A percentile compares a stretch with the other conserved stretches of the same genome.
Conservation (phyloP, 2,797 vertebrate genomes). For the Gephyroberyx darwinii region DNA sequence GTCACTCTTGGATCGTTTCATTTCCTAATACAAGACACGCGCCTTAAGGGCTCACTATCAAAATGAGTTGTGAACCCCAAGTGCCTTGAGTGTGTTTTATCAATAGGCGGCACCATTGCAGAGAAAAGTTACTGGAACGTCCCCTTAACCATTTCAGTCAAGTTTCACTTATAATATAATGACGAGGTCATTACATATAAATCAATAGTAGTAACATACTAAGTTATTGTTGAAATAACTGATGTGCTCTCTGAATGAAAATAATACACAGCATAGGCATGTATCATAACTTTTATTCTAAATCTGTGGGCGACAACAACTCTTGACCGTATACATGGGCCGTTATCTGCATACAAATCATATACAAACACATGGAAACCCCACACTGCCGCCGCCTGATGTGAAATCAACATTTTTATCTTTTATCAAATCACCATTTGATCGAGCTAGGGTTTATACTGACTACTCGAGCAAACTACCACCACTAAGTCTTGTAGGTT, state of each 20-base stretch:
- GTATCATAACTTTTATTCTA: background rate
- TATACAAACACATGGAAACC: background rate
- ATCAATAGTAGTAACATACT: background rate
- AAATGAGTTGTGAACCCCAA: constrained; percentile 24
- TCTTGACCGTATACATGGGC: background rate
- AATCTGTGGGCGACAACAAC: background rate
- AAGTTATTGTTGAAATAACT: background rate
- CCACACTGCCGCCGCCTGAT: background rate
- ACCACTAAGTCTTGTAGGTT: background rate
- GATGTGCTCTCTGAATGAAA: background rate
- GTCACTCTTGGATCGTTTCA: background rate
- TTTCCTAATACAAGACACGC: background rate
- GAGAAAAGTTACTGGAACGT: no score
- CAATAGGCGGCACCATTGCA: constrained; percentile 62
- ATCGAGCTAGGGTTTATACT: no score
- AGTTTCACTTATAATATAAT: background rate
- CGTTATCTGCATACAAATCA: background rate
- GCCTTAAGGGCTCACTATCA: background rate
- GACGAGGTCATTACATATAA: background rate
- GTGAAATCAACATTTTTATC: no score
- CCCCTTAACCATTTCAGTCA: background rate
- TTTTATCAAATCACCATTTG: no score
- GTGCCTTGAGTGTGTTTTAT: constrained; percentile 30
- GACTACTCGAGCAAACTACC: no score
- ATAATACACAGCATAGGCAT: background rate